Conservation (phyloP, 2,113 vertebrate genomes). For the Castor canadensis region DNA sequence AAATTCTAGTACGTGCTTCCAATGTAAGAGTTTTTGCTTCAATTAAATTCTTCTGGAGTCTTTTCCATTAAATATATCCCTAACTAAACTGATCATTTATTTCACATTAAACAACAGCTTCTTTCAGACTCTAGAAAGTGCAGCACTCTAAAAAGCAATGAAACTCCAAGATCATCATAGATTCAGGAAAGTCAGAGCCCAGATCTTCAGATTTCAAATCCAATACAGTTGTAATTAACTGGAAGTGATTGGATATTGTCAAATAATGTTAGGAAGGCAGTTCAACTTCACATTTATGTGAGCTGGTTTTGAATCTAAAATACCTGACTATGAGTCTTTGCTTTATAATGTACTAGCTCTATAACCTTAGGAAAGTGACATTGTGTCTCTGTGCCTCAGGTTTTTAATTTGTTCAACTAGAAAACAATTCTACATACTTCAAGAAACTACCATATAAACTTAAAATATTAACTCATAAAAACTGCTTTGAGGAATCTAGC, state of each 20-base stretch:
- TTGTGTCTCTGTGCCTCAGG: neutral
- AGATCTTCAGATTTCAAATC: conserved; percentile 28
- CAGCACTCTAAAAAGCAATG: neutral
- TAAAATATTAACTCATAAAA: neutral
- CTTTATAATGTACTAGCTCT: neutral
- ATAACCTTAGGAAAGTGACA: neutral
- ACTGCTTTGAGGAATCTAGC: neutral
- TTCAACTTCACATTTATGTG: neutral
- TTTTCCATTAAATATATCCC: neutral
- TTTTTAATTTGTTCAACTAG: neutral
- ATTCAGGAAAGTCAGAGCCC: neutral
- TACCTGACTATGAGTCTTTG: neutral
- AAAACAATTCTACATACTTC: neutral
- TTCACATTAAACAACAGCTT: neutral
- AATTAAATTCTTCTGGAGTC: neutral
- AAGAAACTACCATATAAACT: neutral
- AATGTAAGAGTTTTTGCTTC: neutral
- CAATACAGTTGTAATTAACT: neutral
- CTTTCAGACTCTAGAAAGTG: neutral
- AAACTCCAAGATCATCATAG: neutral
- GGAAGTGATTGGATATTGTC: neutral
- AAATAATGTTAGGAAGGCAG: neutral
- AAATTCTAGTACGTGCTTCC: neutral
- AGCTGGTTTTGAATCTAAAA: neutral
- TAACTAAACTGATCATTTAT: neutral